Evolutionary conservation across 1,140 invertebrate genomes (phyloP).

Genomic region (Cotesia glomerata): DNA sequence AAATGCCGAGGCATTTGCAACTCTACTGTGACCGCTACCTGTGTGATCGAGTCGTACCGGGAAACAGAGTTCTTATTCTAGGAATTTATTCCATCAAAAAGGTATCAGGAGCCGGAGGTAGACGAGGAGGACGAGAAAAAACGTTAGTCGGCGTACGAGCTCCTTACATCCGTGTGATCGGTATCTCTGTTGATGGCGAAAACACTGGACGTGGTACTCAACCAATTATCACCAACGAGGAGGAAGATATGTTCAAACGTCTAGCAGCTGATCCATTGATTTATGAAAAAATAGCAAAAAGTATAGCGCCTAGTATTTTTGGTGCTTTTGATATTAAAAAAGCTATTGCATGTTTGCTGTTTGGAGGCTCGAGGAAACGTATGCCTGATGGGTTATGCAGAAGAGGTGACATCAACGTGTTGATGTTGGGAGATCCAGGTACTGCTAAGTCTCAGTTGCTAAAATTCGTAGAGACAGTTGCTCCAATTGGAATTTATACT

Average conservation of each 20-base stretch:
- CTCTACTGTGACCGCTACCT: constrained; percentile 95
- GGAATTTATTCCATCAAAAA: constrained; percentile 99
- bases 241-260: constrained; percentile 91
- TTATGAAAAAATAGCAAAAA: constrained; percentile 88
- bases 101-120: constrained; percentile 68
- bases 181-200: constrained; percentile 84
- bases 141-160: constrained; percentile 89
- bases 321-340: constrained; percentile 96
- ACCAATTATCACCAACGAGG: constrained; percentile 73
- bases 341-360: constrained; percentile 93
- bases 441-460: constrained; percentile 98
- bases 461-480: constrained; percentile 96
- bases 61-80: constrained; percentile 91
- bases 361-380: constrained; percentile 88
- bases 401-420: constrained; percentile 95
- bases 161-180: constrained; percentile 94
- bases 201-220: constrained; percentile 68
- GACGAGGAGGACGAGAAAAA: constrained; percentile 77
- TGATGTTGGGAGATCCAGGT: constrained; percentile 97
- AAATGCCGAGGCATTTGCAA: constrained; percentile 96
- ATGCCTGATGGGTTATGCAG: constrained; percentile 94
- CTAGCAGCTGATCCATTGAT: constrained; percentile 85
- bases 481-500: constrained; percentile 97
- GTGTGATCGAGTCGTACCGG: constrained; percentile 95
- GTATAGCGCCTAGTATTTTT: constrained; percentile 97